Evolutionary conservation across 2,113 vertebrate species (phyloP).

Genomic region (Columba livia): DNA sequence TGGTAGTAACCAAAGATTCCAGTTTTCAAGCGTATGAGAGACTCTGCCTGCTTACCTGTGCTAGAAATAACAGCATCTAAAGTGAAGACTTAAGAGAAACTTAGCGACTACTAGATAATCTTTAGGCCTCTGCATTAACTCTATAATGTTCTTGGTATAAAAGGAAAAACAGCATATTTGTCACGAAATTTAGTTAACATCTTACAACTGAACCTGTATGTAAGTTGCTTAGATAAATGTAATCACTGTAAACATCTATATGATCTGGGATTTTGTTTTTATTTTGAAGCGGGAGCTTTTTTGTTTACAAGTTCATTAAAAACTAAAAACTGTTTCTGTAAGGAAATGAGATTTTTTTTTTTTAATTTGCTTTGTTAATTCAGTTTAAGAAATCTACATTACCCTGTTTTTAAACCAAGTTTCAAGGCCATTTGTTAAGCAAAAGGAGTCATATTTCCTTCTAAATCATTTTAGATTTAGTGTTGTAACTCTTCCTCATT

Average conservation of each 20-base stretch:
- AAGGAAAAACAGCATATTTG: conserved; percentile 87
- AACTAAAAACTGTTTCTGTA: conserved; percentile 84
- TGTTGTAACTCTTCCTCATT: conserved; percentile 73
- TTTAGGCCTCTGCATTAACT: conserved; percentile 90
- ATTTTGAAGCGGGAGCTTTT: conserved; percentile 84
- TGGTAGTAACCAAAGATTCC: conserved; percentile 88
- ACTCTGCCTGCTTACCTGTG: conserved; percentile 90
- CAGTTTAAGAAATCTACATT: conserved; percentile 74
- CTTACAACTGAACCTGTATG: conserved; percentile 89
- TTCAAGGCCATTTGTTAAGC: conserved; percentile 76
- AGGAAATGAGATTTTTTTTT: conserved; percentile 76
- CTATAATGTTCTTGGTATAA: conserved; percentile 92
- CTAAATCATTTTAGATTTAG: conserved; percentile 78
- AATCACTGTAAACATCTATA: conserved; percentile 90
- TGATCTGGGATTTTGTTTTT: conserved; percentile 85
- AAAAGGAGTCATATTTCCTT: conserved; percentile 73
- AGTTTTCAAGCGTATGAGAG: conserved; percentile 84
- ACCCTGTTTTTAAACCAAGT: conserved; percentile 74
- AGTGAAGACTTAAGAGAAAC: conserved; percentile 88
- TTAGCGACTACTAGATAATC: conserved; percentile 91
- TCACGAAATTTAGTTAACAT: conserved; percentile 88
- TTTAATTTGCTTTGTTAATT: conserved; percentile 80
- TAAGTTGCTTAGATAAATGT: conserved; percentile 92
- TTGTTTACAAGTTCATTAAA: conserved; percentile 89
- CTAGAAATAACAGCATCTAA: conserved; percentile 87